Evolutionary conservation across 1,140 invertebrate species (phyloP), one percentile per base, ranked within the genome.

Genomic region (Limonius californicus): DNA sequence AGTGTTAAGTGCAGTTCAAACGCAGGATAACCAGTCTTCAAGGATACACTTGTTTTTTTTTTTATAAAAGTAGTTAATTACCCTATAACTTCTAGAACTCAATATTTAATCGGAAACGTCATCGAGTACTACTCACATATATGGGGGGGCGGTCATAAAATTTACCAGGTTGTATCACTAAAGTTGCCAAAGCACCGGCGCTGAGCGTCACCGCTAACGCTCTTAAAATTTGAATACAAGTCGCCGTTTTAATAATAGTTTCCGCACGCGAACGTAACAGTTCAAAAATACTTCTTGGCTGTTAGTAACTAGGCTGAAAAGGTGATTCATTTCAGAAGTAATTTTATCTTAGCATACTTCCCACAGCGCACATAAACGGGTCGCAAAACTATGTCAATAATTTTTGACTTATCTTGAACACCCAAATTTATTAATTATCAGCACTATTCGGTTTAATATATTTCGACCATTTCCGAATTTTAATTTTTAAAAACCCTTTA

Each of bases 241-340:
- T 60, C 23, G 57, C 35, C 39, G 47, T 16, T 53, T 45, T 54
- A 60, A 60, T 60, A 53, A 60, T 53, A 60, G 43, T 54, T 60
- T n/a, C 15, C 58, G 32, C 45, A 27, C 14, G 30, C 58, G 43
- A 45, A 23, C 19, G 58, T 23, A 45, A 27, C 15, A 43, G 47
- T n/a, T 53, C 47, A 60, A 53, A 54, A 60, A 60, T 60, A 60
- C 18, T 45, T 23, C 30, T 60, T 23, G 39, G 18, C 15, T 47
- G 32, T 47, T 42, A 60, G 58, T 39, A 54, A 60, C 58, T 54
- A 45, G 58, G 57, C 43, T 23, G 39, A 59, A 59, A 23, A 59
- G 39, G 45, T 60, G 58, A 60, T 53, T 53, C 47, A 60, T 54
- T 23, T 23, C 11, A 27, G 11, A 32, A 16, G 20, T 55, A 55